phyloP scores from a whole-genome alignment of 2,888 invertebrate genomes.

The Myathropa florea region DNA sequence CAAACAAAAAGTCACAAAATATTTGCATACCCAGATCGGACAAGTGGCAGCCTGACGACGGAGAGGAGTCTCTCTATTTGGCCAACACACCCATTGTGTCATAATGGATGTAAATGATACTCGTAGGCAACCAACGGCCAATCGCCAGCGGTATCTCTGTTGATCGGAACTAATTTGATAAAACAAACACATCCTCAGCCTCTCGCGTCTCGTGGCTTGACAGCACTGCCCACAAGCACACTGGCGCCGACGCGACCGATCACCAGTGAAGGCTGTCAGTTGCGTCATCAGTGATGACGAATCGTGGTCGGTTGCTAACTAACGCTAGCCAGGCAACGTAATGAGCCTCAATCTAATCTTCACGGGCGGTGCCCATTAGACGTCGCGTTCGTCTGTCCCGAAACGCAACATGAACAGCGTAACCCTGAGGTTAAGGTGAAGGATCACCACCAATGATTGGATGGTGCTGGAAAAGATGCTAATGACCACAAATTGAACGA shows the following conservation, averaged over 20 bases:
- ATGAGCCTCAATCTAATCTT: not conserved
- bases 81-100: conserved; percentile 25
- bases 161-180: conserved; percentile 46
- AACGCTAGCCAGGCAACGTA: not conserved
- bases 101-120: conserved; percentile 41
- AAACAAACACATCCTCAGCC: not conserved
- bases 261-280: conserved; percentile 17
- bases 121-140: conserved; percentile 21
- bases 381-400: not conserved
- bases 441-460: not conserved
- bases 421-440: not conserved
- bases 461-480: conserved; percentile 2
- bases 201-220: not conserved
- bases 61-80: conserved; percentile 15
- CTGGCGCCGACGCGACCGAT: conserved; percentile 25
- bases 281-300: conserved; percentile 36
- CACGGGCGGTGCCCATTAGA: not conserved
- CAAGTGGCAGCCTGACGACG: not conserved
- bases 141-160: conserved; percentile 10
- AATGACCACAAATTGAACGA: conserved; percentile 27
- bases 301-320: not conserved
- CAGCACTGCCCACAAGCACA: not conserved
- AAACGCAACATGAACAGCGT: not conserved
- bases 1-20: not conserved
- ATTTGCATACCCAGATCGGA: conserved; percentile 25